These are phyloP conservation scores for Drosophila setifemur DNA, from an alignment of 1,140 invertebrate species.

Conservation along the genomic window DNA sequence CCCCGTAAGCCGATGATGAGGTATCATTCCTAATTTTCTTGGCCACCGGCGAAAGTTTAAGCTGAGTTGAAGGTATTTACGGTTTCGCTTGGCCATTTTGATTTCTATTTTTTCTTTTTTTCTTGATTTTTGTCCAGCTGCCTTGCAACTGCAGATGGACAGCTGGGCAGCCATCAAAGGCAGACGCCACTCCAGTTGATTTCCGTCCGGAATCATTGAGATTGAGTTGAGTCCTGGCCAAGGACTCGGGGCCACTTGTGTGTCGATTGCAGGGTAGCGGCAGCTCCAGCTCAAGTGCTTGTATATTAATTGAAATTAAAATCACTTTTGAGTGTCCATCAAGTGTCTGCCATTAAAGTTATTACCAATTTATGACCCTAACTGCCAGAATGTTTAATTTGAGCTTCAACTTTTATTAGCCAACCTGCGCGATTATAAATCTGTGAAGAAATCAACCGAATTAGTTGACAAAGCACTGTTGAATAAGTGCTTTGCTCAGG, in stretches of 20 bases:
- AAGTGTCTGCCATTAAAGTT: constrained; percentile 32
- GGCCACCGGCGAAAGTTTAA: constrained; percentile 31
- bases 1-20: constrained; percentile 32
- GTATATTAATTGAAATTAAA: constrained; percentile 52
- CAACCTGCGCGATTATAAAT: constrained; percentile 1
- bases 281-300: constrained; percentile 17
- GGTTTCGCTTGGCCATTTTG: not conserved
- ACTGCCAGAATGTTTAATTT: not conserved
- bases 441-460: not conserved
- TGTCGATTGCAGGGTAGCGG: constrained; percentile 22
- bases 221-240: constrained; percentile 22
- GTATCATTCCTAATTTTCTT: constrained; percentile 43
- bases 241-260: constrained; percentile 23
- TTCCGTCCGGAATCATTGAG: constrained; percentile 21
- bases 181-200: constrained; percentile 39
- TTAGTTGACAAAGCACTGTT: no score
- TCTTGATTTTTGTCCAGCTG: not conserved
- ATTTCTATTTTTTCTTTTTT: not conserved
- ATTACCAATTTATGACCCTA: constrained; percentile 13
- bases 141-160: constrained; percentile 7
- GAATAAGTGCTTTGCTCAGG: no score
- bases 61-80: constrained; percentile 34
- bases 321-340: constrained; percentile 38
- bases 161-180: constrained; percentile 18
- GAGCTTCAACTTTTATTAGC: constrained; percentile 17